Evolutionary conservation across 1,140 invertebrate species (phyloP).

Genomic region (Drosophila lini): DNA sequence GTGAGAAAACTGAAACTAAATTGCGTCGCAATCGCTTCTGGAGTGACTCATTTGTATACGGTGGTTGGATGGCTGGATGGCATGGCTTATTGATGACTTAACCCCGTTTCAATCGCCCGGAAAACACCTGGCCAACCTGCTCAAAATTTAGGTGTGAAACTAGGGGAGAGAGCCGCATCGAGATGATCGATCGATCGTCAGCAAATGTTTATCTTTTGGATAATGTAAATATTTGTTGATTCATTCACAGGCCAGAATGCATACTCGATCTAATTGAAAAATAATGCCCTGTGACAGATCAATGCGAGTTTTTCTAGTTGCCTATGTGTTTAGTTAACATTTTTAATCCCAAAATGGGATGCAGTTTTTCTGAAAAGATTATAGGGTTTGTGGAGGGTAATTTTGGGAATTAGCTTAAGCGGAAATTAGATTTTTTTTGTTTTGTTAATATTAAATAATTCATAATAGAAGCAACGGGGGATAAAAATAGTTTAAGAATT

Average conservation of each 20-base stretch:
- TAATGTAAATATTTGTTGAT: conserved; percentile 56
- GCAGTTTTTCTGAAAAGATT: conserved; percentile 6
- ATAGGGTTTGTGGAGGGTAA: background rate
- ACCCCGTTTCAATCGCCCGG: conserved; percentile 65
- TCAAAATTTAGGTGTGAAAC: conserved; percentile 68
- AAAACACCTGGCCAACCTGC: conserved; percentile 69
- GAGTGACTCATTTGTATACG: conserved; percentile 74
- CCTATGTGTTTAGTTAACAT: conserved; percentile 6
- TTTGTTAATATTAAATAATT: background rate
- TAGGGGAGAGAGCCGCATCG: conserved; percentile 38
- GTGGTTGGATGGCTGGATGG: conserved; percentile 23
- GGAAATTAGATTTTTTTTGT: conserved; percentile 7
- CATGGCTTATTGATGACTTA: conserved; percentile 78
- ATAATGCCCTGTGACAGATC: conserved; percentile 65
- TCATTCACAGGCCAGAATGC: conserved; percentile 9
- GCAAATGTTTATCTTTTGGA: conserved; percentile 47
- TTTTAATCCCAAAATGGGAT: conserved; percentile 13
- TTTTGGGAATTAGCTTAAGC: background rate
- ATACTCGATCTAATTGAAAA: conserved; percentile 56
- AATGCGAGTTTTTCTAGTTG: conserved; percentile 31
- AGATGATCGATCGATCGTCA: conserved; percentile 63
- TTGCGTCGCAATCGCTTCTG: conserved; percentile 47
- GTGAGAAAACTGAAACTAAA: conserved; percentile 65
- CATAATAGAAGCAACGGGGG: background rate
- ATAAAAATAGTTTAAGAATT: background rate